Conservation (phyloP, 92 coral and sea anemone species). For the Epizoanthus rinbou region DNA sequence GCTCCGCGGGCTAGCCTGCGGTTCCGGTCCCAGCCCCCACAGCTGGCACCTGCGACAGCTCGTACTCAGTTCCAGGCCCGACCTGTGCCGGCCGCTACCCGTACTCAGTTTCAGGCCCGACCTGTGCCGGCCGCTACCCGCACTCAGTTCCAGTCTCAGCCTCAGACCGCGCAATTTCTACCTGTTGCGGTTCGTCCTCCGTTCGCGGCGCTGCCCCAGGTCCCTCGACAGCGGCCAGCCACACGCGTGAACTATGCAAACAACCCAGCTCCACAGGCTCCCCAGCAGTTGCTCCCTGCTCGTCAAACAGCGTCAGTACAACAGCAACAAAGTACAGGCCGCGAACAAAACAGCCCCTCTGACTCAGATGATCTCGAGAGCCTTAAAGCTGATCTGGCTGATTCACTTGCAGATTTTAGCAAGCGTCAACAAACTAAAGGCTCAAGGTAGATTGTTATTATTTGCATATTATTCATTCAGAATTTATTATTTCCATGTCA, state of each 20-base stretch:
- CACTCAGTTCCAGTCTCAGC: slow-evolving; percentile 13
- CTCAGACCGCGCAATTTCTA: neutral
- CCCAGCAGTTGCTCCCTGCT: neutral
- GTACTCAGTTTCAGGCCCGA: neutral
- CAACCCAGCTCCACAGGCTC: neutral
- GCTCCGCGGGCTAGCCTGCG: neutral
- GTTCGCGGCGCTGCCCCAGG: slow-evolving; percentile 1
- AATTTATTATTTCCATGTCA: neutral
- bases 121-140: neutral
- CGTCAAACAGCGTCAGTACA: neutral
- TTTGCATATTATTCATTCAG: no score
- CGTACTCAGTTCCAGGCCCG: slow-evolving; percentile 11
- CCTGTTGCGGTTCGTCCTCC: neutral
- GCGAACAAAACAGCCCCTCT: neutral
- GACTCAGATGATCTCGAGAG: slow-evolving; percentile 34
- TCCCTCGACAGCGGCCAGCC: neutral
- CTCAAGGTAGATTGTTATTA: neutral
- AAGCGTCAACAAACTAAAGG: slow-evolving; percentile 3
- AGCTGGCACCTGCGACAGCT: neutral
- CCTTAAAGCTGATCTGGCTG: slow-evolving; percentile 36
- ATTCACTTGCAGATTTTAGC: slow-evolving; percentile 31
- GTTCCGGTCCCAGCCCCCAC: slow-evolving; percentile 3
- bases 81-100: neutral
- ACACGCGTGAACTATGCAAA: neutral
- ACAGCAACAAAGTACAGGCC: neutral